Evolutionary conservation across 2,888 invertebrate species (phyloP), one percentile per base, ranked within the genome.

Genomic region (Eristalis pertinax): DNA sequence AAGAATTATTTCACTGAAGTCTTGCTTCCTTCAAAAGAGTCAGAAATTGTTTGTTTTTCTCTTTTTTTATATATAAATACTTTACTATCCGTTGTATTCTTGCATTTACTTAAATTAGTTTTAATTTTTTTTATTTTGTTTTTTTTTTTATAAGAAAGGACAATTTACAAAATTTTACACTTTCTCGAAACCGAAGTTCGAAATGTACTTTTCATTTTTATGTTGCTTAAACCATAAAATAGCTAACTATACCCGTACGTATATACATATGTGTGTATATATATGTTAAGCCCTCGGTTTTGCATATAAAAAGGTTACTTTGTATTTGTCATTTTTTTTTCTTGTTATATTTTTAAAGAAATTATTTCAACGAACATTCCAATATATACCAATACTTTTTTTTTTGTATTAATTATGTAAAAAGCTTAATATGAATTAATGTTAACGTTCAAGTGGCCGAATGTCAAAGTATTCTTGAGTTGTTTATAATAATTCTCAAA

Each of bases 41-140:
- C 58, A 65, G 78, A 62, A 78, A 70, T 70, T 63, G 63, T 63
- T 70, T 63, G 63, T 63, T 78, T 68, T 50, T 60, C 19, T 58
- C n/a, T 58, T 60, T 24, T 60, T 24, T 60, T 29, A 62, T 69
- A 50, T 35, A 26, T 41, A 65, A n/a, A 58, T 65, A 60, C 19
- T 50, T 41, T 58, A 69, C 35, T 35, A 38, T 64, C 26, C 63
- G 60, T 73, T 79, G 22, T 62, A 72, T 72, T 72, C 43, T 79
- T 79, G 79, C 79, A 79, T 79, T 79, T 79, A 73, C 60, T 73
- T 79, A 72, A 72, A 38, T 70, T 72, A 56, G 70, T 32, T 64
- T 24, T 50, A 43, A 50, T 32, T 32, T 7, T 13, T 26, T 26
- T 58, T 64, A 2, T 26, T 58, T 65, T 32, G 7, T 13, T 26